Base-by-base conservation (phyloP, 2,113 vertebrate species). In the Numida meleagris region DNA sequence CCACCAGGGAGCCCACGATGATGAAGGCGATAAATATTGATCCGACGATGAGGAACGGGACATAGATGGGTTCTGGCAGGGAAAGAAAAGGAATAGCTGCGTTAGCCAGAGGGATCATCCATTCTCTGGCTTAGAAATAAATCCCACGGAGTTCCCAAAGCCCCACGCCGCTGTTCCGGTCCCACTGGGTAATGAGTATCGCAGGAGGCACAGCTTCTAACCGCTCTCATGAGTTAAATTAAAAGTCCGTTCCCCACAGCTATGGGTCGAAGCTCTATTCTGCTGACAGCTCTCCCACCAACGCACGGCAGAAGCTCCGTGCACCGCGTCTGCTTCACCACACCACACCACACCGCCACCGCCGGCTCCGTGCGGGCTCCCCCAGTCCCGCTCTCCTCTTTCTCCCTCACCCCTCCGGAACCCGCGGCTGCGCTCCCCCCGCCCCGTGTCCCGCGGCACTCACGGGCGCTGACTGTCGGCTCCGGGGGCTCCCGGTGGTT, bases 11-110 rank as follows among this genome's bases (percentile, higher is more conserved):
- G 80, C 99, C 99, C 77, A 99, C 98, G 19, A 99, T 98, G 61
- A 99, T 98, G 87, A 99, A 99, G 40, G 99, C 98, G 6, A 99
- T 97, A 88, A 99, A 99, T 96, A 99, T 99, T 84, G 99, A 99
- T 53, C 99, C 99, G 25, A 99, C 99, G 90, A 99, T 98, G 80
- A 99, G 98, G 97, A 99, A 99, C 4, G 99, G 99, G 33, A 99
- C 98, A 31, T 99, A 99, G 96, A 99, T 97, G 3, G 99, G 99
- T 95, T 99, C 99, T 95, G 81, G 48, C 82, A 93, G 81, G 88
- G 74, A 95, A 89, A 83, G 90, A 80, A 87, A 2, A 59, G 61
- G 81, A 70, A 72, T 93, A 79, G 29, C 25, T 13, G 13, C 31
- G 2, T 95, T 65, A 75, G 82, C 31, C 43, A 42, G 9, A 23